These are phyloP conservation scores for Diloba caeruleocephala DNA, from an alignment of 2,888 invertebrate genomes.

Conservation along the genomic window DNA sequence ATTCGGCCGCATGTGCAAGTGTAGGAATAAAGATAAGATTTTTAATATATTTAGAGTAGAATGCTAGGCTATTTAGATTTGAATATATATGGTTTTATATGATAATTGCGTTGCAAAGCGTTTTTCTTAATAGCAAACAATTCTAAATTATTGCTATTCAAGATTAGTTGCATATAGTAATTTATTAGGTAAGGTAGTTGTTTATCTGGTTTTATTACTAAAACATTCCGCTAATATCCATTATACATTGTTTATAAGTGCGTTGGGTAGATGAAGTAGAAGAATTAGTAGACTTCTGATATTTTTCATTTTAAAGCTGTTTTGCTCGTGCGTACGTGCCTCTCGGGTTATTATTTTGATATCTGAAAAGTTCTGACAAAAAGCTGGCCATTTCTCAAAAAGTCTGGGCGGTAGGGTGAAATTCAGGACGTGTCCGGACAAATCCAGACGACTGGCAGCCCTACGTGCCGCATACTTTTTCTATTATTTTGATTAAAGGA, in stretches of 20 bases:
- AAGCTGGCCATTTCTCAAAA: too few species aligned
- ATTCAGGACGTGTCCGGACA: too few species aligned
- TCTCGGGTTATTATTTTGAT: too few species aligned
- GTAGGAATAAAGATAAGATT: conserved; percentile 30
- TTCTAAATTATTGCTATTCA: conserved; percentile 26
- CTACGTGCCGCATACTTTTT: too few species aligned
- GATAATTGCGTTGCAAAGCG: not conserved
- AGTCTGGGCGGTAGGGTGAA: too few species aligned
- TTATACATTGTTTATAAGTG: conserved; percentile 16
- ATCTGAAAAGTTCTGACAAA: too few species aligned
- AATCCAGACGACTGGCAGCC: too few species aligned
- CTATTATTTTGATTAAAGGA: not conserved
- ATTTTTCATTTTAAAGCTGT: not conserved
- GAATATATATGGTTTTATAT: conserved; percentile 5
- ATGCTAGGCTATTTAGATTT: conserved; percentile 27
- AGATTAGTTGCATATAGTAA: conserved; percentile 7
- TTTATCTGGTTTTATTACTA: conserved; percentile 55
- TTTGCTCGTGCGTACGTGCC: too few species aligned
- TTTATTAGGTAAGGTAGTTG: conserved; percentile 24
- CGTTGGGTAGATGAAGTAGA: too few species aligned
- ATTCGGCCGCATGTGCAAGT: conserved; percentile 56
- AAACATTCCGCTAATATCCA: conserved; percentile 69
- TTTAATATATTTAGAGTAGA: conserved; percentile 16
- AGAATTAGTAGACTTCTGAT: too few species aligned
- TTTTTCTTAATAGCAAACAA: not conserved